These are phyloP conservation scores for Mustela nigripes DNA, from an alignment of 2,113 vertebrate species.

Conservation along the genomic window DNA sequence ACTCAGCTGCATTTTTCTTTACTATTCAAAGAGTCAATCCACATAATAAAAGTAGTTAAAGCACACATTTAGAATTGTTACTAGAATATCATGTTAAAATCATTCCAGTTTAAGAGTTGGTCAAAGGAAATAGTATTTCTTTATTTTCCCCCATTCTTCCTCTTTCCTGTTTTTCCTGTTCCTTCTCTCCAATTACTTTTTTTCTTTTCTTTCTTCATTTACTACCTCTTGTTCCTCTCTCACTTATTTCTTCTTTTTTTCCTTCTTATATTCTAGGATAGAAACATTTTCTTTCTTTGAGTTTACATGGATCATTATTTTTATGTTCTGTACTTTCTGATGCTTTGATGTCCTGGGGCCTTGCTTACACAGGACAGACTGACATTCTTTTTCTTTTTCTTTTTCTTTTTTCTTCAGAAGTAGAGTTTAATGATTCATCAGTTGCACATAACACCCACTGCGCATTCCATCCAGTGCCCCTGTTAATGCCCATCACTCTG, in stretches of 20 bases:
- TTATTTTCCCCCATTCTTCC: not conserved
- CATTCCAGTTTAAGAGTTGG: not conserved
- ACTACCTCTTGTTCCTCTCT: not conserved
- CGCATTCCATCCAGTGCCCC: no score
- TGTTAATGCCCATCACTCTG: no score
- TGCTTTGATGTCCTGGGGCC: not conserved
- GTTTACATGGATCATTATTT: not conserved
- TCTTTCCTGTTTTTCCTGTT: not conserved
- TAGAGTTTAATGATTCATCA: no score
- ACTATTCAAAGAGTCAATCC: not conserved
- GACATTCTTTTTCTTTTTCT: not conserved
- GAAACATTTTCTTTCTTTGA: not conserved
- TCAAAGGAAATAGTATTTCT: not conserved
- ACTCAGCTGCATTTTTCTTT: constrained; percentile 42
- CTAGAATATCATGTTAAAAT: constrained; percentile 1
- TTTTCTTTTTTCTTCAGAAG: no score
- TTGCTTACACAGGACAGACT: not conserved
- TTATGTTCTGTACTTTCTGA: not conserved
- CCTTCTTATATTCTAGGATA: not conserved
- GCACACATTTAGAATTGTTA: not conserved
- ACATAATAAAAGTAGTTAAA: not conserved
- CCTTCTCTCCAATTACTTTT: not conserved
- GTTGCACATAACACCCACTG: no score
- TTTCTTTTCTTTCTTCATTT: not conserved
- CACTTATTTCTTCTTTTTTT: not conserved